Conservation (phyloP, 2,888 invertebrate genomes). For the Leptopilina drosophilae region DNA sequence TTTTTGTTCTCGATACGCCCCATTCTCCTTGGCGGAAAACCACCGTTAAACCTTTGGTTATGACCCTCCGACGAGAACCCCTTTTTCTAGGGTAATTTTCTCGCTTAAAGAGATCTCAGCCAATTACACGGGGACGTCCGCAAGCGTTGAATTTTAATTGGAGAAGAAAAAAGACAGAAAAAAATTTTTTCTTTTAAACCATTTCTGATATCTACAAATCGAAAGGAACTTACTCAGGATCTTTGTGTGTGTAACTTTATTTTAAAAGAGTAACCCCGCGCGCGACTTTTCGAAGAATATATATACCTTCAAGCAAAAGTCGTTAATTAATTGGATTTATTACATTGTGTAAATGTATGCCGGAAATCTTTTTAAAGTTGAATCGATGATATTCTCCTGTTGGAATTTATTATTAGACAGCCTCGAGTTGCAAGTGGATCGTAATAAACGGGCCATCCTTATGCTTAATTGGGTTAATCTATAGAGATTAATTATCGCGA, state of each 20-base stretch:
- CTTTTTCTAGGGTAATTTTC: conserved; percentile 74
- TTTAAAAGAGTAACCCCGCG: background rate
- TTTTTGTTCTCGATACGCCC: conserved; percentile 64
- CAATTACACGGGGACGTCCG: conserved; percentile 74
- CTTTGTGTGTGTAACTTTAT: background rate
- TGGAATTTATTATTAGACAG: conserved; percentile 61
- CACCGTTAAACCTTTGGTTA: conserved; percentile 55
- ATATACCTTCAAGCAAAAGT: conserved; percentile 6
- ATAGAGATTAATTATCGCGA: conserved; percentile 69
- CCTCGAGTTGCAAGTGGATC: conserved; percentile 45
- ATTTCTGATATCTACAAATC: conserved; percentile 26
- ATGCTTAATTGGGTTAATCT: conserved; percentile 71
- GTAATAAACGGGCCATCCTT: conserved; percentile 68
- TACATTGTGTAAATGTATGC: conserved; percentile 55
- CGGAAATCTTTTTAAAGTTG: conserved; percentile 63
- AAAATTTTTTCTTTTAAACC: conserved; percentile 39
- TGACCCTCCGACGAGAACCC: conserved; percentile 64
- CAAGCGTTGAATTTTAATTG: conserved; percentile 76
- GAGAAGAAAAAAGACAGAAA: conserved; percentile 64
- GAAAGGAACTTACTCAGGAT: conserved; percentile 18
- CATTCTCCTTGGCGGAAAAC: conserved; percentile 28
- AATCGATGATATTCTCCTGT: conserved; percentile 63
- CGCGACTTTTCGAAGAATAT: conserved; percentile 1
- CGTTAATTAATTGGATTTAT: conserved; percentile 65
- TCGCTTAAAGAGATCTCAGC: conserved; percentile 75